A percentile compares a stretch with the other conserved stretches of the same genome.
Conservation (phyloP, 2,113 vertebrate species). For the Caranx melampygus region DNA sequence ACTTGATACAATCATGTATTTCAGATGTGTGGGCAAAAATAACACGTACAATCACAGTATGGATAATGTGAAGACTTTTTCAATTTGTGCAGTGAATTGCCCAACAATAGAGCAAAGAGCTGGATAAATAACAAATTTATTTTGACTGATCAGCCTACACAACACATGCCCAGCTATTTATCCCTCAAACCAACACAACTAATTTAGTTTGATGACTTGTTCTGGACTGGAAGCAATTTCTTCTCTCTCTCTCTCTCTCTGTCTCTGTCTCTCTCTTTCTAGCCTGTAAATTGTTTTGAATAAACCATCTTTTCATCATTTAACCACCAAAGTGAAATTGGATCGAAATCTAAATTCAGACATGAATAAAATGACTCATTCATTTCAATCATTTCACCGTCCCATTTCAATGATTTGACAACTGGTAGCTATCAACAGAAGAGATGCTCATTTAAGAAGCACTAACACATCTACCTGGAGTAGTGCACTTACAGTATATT, state of each 20-base stretch:
- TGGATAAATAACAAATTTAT: constrained; percentile 45
- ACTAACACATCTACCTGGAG: background rate
- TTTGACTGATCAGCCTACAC: constrained; percentile 53
- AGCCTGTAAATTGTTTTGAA: constrained; percentile 8
- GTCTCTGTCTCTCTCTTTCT: too few species aligned
- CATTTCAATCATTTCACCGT: background rate
- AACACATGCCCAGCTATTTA: constrained; percentile 64
- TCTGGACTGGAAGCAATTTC: background rate
- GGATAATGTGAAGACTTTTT: background rate
- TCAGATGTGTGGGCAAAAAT: background rate
- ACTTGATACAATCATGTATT: background rate
- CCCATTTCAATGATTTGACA: background rate
- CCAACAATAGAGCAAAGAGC: constrained; percentile 42
- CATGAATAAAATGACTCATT: background rate
- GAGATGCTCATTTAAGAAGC: background rate
- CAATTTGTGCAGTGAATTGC: constrained; percentile 1
- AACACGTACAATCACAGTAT: background rate
- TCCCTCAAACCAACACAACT: constrained; percentile 37
- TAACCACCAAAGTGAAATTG: background rate
- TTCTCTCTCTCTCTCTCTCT: background rate
- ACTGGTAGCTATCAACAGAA: background rate
- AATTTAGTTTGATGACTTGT: constrained; percentile 27
- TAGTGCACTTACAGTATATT: background rate
- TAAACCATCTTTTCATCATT: background rate
- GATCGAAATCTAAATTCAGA: background rate